Evolutionary conservation across 2,113 vertebrate genomes (phyloP), one percentile per base, ranked within the genome.

Genomic region (Amblyopsis rosae): DNA sequence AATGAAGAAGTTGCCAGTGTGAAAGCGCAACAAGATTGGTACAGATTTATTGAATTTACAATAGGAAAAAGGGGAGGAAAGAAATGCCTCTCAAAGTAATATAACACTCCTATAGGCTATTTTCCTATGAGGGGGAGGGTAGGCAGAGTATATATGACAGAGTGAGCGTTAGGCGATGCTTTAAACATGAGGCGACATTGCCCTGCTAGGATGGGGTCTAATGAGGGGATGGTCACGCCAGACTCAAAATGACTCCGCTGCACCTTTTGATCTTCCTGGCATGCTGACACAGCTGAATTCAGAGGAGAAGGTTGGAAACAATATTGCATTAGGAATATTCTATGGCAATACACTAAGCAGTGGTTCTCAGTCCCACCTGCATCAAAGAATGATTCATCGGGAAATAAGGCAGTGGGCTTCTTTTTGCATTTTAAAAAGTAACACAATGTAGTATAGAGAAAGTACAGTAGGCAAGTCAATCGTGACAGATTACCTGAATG

Each of bases 11-110:
- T 76, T 76, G 78, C 67, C 26, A 76, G 73, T 75, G 69, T 76
- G 79, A 80, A 62, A 35, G 59, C 53, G 57, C 67, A 72, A 83
- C 60, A 77, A 67, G 79, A 86, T 79, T 86, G 79, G 60, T 71
- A 48, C 64, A 66, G 70, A 83, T 87, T 88, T 92, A 92, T 92
- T 90, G 82, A 79, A 88, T 87, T 87, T 89, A 84, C 76, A 88
- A 80, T 81, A 79, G 83, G 73, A 81, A 81, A 76, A 74, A 45
- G 48, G 9, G 17, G 45, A 55, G 47, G 45, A 61, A 46, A 46
- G 3, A 68, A 73, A 67, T 17, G 77, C 13, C 47, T 69, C 35
- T 73, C 16, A 72, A 67, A 75, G 76, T 89, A 91, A 91, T 90
- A 84, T 86, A 82, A 77, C 15, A 60, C 77, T 13, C 56, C 63